phyloP scores from a whole-genome alignment of 2,797 vertebrate genomes.

The Acanthiza pusilla region DNA sequence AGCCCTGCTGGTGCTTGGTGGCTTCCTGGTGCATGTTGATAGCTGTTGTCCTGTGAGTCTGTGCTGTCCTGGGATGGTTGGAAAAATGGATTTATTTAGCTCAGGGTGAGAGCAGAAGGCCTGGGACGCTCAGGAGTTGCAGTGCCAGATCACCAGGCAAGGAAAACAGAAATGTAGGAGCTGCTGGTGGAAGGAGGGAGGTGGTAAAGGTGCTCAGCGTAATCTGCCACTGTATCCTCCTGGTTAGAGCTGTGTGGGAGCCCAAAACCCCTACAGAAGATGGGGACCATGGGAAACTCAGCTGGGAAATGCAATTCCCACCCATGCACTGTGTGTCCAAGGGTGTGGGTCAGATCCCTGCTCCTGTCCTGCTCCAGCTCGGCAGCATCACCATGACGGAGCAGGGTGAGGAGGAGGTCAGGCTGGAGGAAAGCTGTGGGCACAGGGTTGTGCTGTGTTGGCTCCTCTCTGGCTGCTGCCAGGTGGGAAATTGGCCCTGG shows the following conservation, averaged over 20 bases:
- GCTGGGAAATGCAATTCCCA: background rate
- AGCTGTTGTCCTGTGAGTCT: accelerated
- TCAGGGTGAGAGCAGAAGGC: background rate
- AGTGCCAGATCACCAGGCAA: background rate
- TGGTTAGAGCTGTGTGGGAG: background rate
- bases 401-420: background rate
- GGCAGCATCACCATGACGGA: accelerated
- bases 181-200: background rate
- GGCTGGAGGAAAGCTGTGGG: background rate
- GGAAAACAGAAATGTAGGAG: background rate
- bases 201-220: background rate
- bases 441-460: accelerated
- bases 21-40: accelerated
- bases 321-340: accelerated
- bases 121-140: background rate
- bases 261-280: background rate
- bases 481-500: background rate
- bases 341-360: background rate
- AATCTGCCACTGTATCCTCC: background rate
- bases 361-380: background rate
- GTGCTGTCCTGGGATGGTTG: background rate
- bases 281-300: background rate
- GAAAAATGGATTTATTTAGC: background rate
- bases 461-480: background rate
- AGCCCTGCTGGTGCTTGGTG: background rate